phyloP scores from a whole-genome alignment of 2,797 vertebrate genomes.

The Borostomias antarcticus region DNA sequence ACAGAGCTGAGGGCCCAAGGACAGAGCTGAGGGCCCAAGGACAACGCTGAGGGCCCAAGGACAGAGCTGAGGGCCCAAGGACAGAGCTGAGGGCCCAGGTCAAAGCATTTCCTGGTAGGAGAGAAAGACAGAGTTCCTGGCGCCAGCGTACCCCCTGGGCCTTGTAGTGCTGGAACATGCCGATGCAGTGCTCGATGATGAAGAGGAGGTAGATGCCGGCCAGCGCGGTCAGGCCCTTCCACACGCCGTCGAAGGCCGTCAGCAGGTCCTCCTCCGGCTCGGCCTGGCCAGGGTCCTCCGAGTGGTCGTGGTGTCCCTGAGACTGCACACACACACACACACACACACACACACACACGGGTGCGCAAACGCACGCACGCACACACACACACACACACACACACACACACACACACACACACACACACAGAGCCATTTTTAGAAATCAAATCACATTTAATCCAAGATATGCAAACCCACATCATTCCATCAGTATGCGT shows the following conservation, averaged over 20 bases:
- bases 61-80: too few species aligned
- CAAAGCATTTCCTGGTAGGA: too few species aligned
- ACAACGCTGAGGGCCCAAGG: too few species aligned
- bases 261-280: slow-evolving; percentile 60
- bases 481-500: too few species aligned
- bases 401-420: too few species aligned
- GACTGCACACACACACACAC: slow-evolving; percentile 71
- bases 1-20: too few species aligned
- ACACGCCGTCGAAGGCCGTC: slow-evolving; percentile 86
- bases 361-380: neutral
- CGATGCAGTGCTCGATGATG: slow-evolving; percentile 95
- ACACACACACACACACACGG: neutral
- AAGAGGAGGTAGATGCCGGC: slow-evolving; percentile 96
- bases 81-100: too few species aligned
- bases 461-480: too few species aligned
- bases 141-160: slow-evolving; percentile 80
- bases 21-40: too few species aligned
- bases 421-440: too few species aligned
- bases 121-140: too few species aligned
- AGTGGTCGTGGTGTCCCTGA: slow-evolving; percentile 88
- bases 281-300: slow-evolving; percentile 21
- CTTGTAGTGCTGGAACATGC: slow-evolving; percentile 95
- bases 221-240: slow-evolving; percentile 93
- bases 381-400: neutral
- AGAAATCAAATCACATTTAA: too few species aligned